These are phyloP conservation scores for Orestias chungarensis DNA, from an alignment of 2,797 vertebrate genomes.

Conservation along the genomic window DNA sequence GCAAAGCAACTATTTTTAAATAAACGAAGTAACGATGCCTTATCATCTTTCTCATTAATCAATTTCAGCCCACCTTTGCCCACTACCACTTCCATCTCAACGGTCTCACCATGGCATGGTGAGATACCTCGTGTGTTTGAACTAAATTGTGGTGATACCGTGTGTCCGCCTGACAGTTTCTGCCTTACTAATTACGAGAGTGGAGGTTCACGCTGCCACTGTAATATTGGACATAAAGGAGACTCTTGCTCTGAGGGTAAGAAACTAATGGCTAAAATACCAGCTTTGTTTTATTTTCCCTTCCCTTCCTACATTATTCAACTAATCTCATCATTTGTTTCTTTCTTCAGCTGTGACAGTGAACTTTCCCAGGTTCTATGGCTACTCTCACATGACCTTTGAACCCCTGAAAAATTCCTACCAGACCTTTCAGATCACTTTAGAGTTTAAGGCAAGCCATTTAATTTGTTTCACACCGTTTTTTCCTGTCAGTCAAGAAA, in stretches of 20 bases:
- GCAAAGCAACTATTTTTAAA: not conserved
- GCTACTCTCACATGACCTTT: conserved; percentile 92
- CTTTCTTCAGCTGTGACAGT: conserved; percentile 84
- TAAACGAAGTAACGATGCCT: not conserved
- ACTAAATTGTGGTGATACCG: conserved; percentile 84
- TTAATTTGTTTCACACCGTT: not conserved
- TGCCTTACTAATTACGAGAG: conserved; percentile 87
- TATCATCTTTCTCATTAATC: not conserved
- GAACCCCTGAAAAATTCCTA: conserved; percentile 96
- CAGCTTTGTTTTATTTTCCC: not conserved
- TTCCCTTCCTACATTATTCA: not conserved
- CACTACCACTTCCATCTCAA: conserved; percentile 38
- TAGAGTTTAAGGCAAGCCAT: conserved; percentile 91
- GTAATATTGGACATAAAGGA: conserved; percentile 88
- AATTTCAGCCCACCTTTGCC: conserved; percentile 44
- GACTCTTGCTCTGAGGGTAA: conserved; percentile 86
- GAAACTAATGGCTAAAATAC: not conserved
- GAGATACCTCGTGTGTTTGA: conserved; percentile 80
- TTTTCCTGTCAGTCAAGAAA: not conserved
- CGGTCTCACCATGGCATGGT: conserved; percentile 65
- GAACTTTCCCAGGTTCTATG: conserved; percentile 92
- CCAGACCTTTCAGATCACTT: conserved; percentile 90
- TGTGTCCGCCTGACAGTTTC: conserved; percentile 91
- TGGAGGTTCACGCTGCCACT: conserved; percentile 90
- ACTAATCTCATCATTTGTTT: conserved; percentile 11